phyloP scores from a whole-genome alignment of 2,888 invertebrate species.

The Pharmacophagus antenor region DNA sequence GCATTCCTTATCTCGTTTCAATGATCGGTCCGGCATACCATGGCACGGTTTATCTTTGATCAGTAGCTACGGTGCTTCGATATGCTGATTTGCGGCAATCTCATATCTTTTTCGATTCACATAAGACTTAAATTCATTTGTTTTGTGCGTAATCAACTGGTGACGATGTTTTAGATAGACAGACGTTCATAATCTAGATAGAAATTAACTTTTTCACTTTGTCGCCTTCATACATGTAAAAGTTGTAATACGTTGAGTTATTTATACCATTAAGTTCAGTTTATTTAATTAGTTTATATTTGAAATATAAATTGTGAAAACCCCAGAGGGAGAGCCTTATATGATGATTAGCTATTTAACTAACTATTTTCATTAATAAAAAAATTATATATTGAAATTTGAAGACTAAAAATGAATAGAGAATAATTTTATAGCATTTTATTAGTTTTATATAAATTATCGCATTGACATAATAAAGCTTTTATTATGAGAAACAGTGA shows the following conservation, averaged over 20 bases:
- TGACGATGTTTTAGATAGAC: constrained; percentile 8
- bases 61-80: constrained; percentile 25
- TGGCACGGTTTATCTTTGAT: constrained; percentile 26
- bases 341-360: no score
- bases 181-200: not conserved
- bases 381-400: no score
- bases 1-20: constrained; percentile 31
- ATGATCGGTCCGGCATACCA: constrained; percentile 33
- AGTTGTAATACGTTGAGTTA: not conserved
- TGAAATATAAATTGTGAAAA: no score
- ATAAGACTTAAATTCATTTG: constrained; percentile 10
- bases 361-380: no score
- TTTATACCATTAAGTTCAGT: not conserved
- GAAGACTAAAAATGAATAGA: no score
- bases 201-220: not conserved
- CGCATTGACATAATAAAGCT: no score
- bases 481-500: no score
- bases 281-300: no score
- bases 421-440: no score
- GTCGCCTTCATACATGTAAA: not conserved
- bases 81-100: constrained; percentile 1
- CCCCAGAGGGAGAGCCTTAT: no score
- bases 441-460: no score
- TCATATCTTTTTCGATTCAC: not conserved
- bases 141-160: constrained; percentile 12